These are phyloP conservation scores for Hemibagrus wyckioides DNA, from an alignment of 2,113 vertebrate species.

Conservation along the genomic window DNA sequence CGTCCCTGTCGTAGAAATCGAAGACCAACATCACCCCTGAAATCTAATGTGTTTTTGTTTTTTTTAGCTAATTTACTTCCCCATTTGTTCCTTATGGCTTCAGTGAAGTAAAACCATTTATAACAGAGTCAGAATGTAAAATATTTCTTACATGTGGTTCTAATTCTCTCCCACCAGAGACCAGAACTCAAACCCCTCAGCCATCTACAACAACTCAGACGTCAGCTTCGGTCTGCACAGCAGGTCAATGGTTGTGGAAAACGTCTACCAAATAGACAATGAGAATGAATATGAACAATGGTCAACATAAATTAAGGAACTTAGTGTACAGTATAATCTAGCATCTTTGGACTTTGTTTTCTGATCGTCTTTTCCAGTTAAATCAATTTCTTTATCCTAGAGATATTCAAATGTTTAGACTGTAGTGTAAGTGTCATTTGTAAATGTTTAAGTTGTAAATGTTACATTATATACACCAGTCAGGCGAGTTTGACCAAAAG, in stretches of 20 bases:
- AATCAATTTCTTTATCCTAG: background rate
- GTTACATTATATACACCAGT: background rate
- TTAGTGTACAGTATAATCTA: background rate
- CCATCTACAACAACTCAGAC: conserved; percentile 46
- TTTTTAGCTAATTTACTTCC: background rate
- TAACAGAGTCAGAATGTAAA: background rate
- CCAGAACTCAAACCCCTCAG: background rate
- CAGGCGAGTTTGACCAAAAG: too few species aligned
- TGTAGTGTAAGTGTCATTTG: background rate
- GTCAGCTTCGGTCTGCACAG: conserved; percentile 41
- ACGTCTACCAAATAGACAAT: conserved; percentile 57
- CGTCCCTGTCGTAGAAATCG: too few species aligned
- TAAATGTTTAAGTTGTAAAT: conserved; percentile 9
- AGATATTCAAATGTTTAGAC: background rate
- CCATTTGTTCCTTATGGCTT: too few species aligned
- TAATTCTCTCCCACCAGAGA: conserved; percentile 26
- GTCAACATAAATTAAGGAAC: conserved; percentile 14
- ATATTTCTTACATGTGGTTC: background rate
- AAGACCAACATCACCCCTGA: too few species aligned
- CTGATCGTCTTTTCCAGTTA: background rate
- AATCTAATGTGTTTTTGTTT: too few species aligned
- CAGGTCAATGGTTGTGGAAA: conserved; percentile 52
- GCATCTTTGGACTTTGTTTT: background rate
- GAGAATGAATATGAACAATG: conserved; percentile 53
- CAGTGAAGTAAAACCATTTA: background rate